Percentiles rank a stretch among this genome's conserved stretches.
Evolutionary conservation across 1,140 invertebrate genomes (phyloP).

Genomic region (Lucilia sericata): DNA sequence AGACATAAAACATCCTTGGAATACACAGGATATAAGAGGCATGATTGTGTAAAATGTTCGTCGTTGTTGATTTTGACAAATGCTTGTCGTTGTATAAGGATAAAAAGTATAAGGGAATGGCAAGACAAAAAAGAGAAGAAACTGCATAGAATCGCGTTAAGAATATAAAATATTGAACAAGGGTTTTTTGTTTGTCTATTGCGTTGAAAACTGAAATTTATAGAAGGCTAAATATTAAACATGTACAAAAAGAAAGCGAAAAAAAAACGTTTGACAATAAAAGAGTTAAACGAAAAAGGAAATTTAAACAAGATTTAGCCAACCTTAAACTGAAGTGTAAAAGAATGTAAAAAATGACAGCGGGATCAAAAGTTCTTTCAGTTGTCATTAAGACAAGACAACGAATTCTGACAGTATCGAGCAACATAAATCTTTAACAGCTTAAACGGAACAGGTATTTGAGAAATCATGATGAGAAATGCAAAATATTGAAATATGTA

Average conservation of each 20-base stretch:
- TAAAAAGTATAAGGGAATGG: neutral
- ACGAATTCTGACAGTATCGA: no score
- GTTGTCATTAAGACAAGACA: no score
- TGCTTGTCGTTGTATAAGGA: conserved; percentile 35
- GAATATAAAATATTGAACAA: conserved; percentile 38
- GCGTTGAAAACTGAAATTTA: neutral
- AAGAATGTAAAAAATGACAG: no score
- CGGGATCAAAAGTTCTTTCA: no score
- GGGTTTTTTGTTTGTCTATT: neutral
- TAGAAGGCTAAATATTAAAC: neutral
- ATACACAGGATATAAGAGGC: neutral
- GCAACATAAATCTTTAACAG: no score
- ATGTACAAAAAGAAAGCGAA: neutral
- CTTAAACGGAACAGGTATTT: no score
- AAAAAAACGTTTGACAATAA: neutral
- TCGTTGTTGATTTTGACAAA: conserved; percentile 35
- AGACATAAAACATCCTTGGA: neutral
- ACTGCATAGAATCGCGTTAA: conserved; percentile 38
- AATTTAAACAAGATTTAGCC: neutral
- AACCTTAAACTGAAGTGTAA: neutral
- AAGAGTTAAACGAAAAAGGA: neutral
- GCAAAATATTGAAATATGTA: no score
- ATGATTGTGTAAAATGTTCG: neutral
- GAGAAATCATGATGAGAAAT: no score
- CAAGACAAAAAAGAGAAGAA: neutral